Evolutionary conservation across 2,113 vertebrate species (phyloP).

Genomic region (Eupsittula cactorum): DNA sequence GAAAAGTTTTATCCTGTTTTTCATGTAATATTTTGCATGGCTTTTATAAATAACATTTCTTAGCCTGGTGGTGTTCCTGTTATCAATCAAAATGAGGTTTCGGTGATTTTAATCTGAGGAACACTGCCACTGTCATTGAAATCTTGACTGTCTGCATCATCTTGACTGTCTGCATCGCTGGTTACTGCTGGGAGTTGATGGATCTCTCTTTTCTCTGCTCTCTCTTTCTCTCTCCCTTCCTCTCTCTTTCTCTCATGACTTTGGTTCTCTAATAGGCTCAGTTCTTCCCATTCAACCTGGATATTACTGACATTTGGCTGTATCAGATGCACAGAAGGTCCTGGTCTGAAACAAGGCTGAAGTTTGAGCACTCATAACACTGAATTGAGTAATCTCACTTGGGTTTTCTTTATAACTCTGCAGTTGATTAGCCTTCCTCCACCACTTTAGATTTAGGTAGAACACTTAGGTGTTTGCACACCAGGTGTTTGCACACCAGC

Average conservation of each 20-base stretch:
- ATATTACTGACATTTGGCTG: not conserved
- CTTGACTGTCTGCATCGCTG: fast-evolving
- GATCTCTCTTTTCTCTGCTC: not conserved
- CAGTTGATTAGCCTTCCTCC: not conserved
- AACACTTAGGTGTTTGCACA: not conserved
- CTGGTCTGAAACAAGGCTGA: not conserved
- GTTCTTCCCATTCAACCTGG: not conserved
- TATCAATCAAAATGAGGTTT: not conserved
- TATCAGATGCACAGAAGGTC: not conserved
- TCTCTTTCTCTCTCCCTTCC: not conserved
- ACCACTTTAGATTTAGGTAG: not conserved
- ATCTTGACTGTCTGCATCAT: not conserved
- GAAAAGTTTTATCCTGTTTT: not conserved
- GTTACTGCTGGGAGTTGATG: not conserved
- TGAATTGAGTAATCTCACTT: not conserved
- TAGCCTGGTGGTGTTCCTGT: not conserved
- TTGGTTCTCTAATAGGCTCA: not conserved
- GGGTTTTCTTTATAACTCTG: not conserved
- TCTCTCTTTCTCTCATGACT: not conserved
- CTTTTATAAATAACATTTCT: not conserved
- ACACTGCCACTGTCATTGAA: not conserved
- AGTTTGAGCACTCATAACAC: not conserved
- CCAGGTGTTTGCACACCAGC: not conserved
- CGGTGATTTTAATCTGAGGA: not conserved
- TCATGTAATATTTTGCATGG: not conserved